Evolutionary conservation across 2,888 invertebrate genomes (phyloP).

Genomic region (Scrobipalpa atriplicella): DNA sequence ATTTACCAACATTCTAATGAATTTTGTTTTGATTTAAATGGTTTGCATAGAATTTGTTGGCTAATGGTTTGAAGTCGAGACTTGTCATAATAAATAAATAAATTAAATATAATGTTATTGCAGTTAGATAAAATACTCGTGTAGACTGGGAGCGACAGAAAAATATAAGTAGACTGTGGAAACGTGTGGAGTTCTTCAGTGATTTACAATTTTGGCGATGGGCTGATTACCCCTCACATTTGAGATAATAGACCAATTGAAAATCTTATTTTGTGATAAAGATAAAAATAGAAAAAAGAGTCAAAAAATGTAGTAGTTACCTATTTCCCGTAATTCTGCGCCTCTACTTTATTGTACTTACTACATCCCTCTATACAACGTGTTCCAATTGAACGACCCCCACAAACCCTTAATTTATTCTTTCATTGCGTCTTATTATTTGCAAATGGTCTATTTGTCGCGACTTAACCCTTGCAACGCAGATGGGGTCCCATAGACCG

Average conservation of each 20-base stretch:
- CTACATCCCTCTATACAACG: conserved; percentile 14
- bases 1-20: conserved; percentile 41
- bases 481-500: conserved; percentile 76
- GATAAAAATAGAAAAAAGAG: too few species aligned
- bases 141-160: too few species aligned
- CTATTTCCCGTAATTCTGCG: neutral
- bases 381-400: conserved; percentile 39
- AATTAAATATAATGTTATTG: too few species aligned
- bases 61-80: conserved; percentile 31
- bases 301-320: neutral
- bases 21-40: conserved; percentile 33
- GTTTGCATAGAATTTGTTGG: neutral
- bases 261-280: too few species aligned
- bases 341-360: neutral
- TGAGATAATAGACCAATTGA: too few species aligned
- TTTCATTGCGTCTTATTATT: conserved; percentile 82
- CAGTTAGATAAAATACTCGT: too few species aligned
- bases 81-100: neutral
- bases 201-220: too few species aligned
- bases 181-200: too few species aligned
- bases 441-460: conserved; percentile 82
- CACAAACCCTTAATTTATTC: conserved; percentile 75
- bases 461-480: conserved; percentile 80
- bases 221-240: too few species aligned
- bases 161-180: too few species aligned